Evolutionary conservation across 2,888 invertebrate species (phyloP).

Genomic region (Hanleya hanleyi): DNA sequence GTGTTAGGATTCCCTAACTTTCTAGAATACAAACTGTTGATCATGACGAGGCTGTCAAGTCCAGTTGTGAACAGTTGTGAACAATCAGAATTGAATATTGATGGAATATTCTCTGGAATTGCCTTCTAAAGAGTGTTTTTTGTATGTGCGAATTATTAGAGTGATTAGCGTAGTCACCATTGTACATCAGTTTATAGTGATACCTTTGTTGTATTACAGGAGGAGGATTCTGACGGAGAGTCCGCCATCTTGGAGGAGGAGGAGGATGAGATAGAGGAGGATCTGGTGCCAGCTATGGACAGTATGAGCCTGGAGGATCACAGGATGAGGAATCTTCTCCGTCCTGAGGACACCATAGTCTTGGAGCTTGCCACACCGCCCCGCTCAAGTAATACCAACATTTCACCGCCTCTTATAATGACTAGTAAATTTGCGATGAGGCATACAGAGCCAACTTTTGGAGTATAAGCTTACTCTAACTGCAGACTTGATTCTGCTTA

Average conservation of each 20-base stretch:
- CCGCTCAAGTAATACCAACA: constrained; percentile 44
- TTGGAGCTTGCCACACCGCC: constrained; percentile 59
- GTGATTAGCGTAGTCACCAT: not conserved
- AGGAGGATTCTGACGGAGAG: constrained; percentile 46
- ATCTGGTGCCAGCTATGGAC: constrained; percentile 40
- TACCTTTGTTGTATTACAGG: not conserved
- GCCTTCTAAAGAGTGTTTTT: not conserved
- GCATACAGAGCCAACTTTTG: too few relatives aligned
- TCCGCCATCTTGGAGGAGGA: constrained; percentile 55
- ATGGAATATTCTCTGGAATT: too few relatives aligned
- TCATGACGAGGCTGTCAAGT: too few relatives aligned
- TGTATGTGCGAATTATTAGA: too few relatives aligned
- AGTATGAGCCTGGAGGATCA: constrained; percentile 17
- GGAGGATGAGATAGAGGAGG: constrained; percentile 47
- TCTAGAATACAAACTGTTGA: too few relatives aligned
- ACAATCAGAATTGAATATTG: not conserved
- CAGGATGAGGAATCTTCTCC: constrained; percentile 40
- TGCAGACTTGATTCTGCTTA: too few relatives aligned
- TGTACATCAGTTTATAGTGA: not conserved
- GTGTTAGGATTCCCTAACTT: too few relatives aligned
- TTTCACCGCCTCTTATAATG: too few relatives aligned
- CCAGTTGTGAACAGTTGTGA: not conserved
- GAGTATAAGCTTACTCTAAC: too few relatives aligned
- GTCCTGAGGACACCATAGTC: constrained; percentile 63
- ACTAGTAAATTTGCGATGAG: too few relatives aligned